Base-by-base conservation (phyloP, 2,113 vertebrate genomes). In the Podarcis cretensis region DNA sequence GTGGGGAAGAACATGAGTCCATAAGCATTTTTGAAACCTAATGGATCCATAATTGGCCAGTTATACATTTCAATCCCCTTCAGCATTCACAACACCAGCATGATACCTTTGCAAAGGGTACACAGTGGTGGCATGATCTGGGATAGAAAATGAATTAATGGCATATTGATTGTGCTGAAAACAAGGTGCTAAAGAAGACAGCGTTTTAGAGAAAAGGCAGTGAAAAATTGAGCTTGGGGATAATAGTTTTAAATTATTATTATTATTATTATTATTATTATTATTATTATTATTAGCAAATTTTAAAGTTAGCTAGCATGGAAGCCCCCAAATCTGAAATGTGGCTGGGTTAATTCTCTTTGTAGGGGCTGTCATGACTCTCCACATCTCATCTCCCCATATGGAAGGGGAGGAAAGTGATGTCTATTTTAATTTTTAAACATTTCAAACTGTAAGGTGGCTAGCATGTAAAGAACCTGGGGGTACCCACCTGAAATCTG, bases 131-230 rank as follows among this genome's bases (percentile, higher is more conserved):
- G 74, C 93, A 87, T 88, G 81, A 79, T 87, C 1, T 0, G 87
- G 89, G 84, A 20, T 90, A 68, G 43, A 73, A 94, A 68, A 16
- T 65, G 88, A 91, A 94, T 95, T 87, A 94, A 89, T 85, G 91
- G n/a, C 54, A 75, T 77, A 88, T 10, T 85, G 81, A 90, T 93
- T 85, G 76, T 89, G 87, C 30, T 59, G 87, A 16, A 54, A 90
- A 74, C 69, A 92, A 65, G 57, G 12, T 93, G 90, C 90, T 91
- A 91, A 86, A 89, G 94, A 84, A 91, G 87, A 35, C 85, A 80
- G 76, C 76, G 90, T 93, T 81, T 63, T 63, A 92, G 81, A 76
- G 83, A 81, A 88, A 91, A 89, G 87, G 91, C 65, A 86, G 88
- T 88, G 40, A 93, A 63, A 79, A 77, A 82, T 20, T 90, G 65